Evolutionary conservation across 92 coral and sea anemone genomes (phyloP), one percentile per base, ranked within the genome.

Genomic region (Heteractis magnifica): DNA sequence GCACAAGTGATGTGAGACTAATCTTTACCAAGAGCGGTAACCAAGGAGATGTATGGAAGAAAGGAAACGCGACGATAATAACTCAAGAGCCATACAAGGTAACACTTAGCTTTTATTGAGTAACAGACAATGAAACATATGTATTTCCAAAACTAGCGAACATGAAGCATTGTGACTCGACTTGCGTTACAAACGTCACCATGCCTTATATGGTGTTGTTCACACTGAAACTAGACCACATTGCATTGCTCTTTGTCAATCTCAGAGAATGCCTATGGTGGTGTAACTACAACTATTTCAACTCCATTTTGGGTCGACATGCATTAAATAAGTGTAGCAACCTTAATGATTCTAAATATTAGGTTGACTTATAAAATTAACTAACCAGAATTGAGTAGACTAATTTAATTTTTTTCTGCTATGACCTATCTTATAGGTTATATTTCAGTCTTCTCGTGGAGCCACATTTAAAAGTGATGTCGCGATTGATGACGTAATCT

Each of bases 11-110:
- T 0, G 49, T 83, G 72, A 82, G 65, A 41, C 52, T 53, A 70
- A 56, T 88, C 23, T 93, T 88, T 85, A 85, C 89, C 51, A 79
- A 80, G 82, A 85, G 78, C 10, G 97, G 94, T 49, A 77, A 90
- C 16, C 91, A 93, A 70, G 94, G 97, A 15, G 55, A 90, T 41
- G 65, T 80, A 53, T 93, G 97, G 97, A 79, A 23, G 8, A 83
- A 87, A 77, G 94, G 92, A 19, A 88, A 80, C 51, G 85, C 77
- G 14, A 76, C 86, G 3, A 71, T 93, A 3, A 19, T 64, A 44
- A 85, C 92, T 9, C 51, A 62, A 34, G 79, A 70, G n/a, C 62
- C 74, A 0, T 93, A 83, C 41, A 65, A 86, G 94, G 97, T 93
- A 65, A 34, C 52, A 20, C 4, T 74, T 34, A 34, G 44, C 44